These are phyloP conservation scores for Tetramorium alpestre DNA, from an alignment of 1,140 invertebrate species.

Conservation along the genomic window DNA sequence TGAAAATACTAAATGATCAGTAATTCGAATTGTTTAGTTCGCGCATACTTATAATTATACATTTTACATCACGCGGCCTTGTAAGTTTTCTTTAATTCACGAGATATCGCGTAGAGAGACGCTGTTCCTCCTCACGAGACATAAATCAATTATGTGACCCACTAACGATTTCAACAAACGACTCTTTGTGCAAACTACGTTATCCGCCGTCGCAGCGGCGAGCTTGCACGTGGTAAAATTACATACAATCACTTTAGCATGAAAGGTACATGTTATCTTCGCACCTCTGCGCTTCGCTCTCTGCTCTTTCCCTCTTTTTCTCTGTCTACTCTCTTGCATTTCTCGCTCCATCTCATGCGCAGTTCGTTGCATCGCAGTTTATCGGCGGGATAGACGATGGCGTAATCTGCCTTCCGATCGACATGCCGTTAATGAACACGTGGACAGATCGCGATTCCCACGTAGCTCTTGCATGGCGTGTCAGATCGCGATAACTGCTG, in stretches of 20 bases:
- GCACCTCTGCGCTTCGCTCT: not conserved
- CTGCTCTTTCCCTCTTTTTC: not conserved
- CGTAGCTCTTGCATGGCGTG: conserved; percentile 31
- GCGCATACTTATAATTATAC: not conserved
- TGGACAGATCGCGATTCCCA: conserved; percentile 49
- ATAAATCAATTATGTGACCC: conserved; percentile 37
- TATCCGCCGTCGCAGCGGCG: conserved; percentile 7
- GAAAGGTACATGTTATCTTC: conserved; percentile 22
- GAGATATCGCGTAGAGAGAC: not conserved
- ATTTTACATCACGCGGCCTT: not conserved
- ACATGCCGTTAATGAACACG: conserved; percentile 50
- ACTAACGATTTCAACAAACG: conserved; percentile 35
- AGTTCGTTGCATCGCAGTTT: conserved; percentile 47
- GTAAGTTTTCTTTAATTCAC: conserved; percentile 17
- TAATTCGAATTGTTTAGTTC: not conserved
- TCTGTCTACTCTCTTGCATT: not conserved
- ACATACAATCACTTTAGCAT: conserved; percentile 43
- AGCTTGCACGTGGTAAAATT: conserved; percentile 39
- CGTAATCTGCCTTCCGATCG: conserved; percentile 51
- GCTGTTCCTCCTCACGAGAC: not conserved
- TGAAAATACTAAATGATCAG: not conserved
- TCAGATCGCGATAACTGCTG: conserved; percentile 32
- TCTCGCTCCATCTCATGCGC: not conserved
- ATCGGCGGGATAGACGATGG: conserved; percentile 19
- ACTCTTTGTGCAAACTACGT: conserved; percentile 24